Evolutionary conservation across 2,113 vertebrate genomes (phyloP).

Genomic region (Sialia sialis): DNA sequence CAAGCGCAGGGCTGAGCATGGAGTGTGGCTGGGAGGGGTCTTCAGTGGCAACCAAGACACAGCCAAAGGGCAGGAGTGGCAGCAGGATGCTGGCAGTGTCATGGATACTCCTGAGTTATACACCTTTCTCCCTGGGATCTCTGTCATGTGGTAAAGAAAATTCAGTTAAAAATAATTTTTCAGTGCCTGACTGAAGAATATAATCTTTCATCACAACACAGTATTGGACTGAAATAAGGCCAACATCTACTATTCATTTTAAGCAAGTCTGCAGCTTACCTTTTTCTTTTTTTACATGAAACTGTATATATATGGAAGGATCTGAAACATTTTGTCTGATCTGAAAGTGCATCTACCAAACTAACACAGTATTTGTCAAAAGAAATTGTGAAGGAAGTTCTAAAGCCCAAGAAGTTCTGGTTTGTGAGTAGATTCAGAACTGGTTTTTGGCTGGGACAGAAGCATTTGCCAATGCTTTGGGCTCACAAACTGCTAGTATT

Average conservation of each 20-base stretch:
- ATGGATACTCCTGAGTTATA: neutral
- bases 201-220: neutral
- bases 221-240: neutral
- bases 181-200: neutral
- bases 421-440: neutral
- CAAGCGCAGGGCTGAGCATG: rapidly evolving
- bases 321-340: neutral
- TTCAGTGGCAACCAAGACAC: neutral
- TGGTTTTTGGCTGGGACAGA: neutral
- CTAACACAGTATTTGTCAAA: neutral
- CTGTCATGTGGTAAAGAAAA: neutral
- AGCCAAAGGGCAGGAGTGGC: neutral
- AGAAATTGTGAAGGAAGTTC: neutral
- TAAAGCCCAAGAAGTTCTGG: neutral
- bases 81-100: neutral
- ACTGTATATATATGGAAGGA: neutral
- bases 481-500: neutral
- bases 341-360: neutral
- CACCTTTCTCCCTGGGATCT: neutral
- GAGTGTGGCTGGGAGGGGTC: neutral
- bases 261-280: neutral
- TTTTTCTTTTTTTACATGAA: neutral
- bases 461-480: neutral
- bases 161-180: neutral
- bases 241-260: neutral